Evolutionary conservation across 2,888 invertebrate species (phyloP), one percentile per base, ranked within the genome.

Genomic region (Portevinia maculata): DNA sequence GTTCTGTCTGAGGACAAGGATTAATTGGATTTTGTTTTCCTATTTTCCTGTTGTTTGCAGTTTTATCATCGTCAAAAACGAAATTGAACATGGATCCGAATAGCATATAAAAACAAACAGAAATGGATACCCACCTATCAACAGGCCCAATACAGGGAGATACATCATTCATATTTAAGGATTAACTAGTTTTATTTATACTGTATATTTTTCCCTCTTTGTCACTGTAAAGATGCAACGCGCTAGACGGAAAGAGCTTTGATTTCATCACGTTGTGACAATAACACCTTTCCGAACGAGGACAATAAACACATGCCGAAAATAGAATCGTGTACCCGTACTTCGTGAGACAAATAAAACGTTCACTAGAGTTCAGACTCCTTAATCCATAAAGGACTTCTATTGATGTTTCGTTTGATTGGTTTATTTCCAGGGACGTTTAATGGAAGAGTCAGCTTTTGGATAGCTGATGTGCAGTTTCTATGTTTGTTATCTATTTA

Each of bases 1-100:
- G 65, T 83, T 65, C 65, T 62, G 53, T 75, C 65, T 60, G 53
- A 50, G 76, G 70, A 76, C 76, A 83, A 65, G 81, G 76, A 83
- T 83, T 76, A 76, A 83, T 76, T 76, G 65, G 81, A 83, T 71
- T 83, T 71, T 76, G 60, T 76, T 46, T 17, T 37, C 5, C 5
- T 24, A 3, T 24, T 24, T 24, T 24, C 5, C 24, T 55, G 60
- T 50, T 71, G 55, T 71, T 71, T 65, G 75, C 53, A 71, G 46
- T 60, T 70, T 70, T 75, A 71, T 75, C 70, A 60, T 76, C 53
- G 65, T 60, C 65, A 71, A 79, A 57, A 83, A 48, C 65, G 71
- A 37, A 76, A 65, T 76, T 62, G 48, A 64, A 71, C 76, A 65
- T 28, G 48, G 32, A 60, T 59, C 50, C 60, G 17, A 53, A 74